phyloP scores from a whole-genome alignment of 1,140 invertebrate species.

The Pseudomyrmex pallidus region DNA sequence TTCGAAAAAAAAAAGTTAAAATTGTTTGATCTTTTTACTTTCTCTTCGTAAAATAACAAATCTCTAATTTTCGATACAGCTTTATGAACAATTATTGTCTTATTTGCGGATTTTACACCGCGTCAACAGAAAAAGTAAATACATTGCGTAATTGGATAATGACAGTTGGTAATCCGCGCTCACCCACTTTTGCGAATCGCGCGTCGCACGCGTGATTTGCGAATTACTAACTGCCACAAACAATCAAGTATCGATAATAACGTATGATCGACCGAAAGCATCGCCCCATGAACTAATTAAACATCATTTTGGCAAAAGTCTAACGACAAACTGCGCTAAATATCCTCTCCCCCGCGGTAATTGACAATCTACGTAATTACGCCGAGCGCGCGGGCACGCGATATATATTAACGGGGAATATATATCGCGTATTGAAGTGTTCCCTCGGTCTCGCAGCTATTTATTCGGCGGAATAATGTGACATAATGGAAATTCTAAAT shows the following conservation, averaged over 20 bases:
- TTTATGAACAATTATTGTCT: neutral
- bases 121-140: neutral
- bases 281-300: constrained; percentile 46
- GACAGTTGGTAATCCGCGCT: constrained; percentile 6
- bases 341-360: constrained; percentile 15
- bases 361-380: constrained; percentile 59
- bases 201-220: constrained; percentile 29
- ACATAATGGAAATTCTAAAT: constrained; percentile 66
- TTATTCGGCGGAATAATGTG: constrained; percentile 60
- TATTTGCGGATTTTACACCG: neutral
- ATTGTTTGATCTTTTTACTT: too few species aligned
- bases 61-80: neutral
- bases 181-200: constrained; percentile 8
- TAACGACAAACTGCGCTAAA: constrained; percentile 44
- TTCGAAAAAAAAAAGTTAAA: neutral
- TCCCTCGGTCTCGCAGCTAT: constrained; percentile 32
- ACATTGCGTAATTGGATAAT: constrained; percentile 6
- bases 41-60: neutral
- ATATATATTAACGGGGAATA: constrained; percentile 28
- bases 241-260: constrained; percentile 28
- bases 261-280: constrained; percentile 31
- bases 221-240: constrained; percentile 25
- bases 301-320: constrained; percentile 58
- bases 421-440: constrained; percentile 42
- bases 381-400: neutral